Base-by-base conservation (phyloP, 2,113 vertebrate genomes). In the Cyanocitta stelleri region DNA sequence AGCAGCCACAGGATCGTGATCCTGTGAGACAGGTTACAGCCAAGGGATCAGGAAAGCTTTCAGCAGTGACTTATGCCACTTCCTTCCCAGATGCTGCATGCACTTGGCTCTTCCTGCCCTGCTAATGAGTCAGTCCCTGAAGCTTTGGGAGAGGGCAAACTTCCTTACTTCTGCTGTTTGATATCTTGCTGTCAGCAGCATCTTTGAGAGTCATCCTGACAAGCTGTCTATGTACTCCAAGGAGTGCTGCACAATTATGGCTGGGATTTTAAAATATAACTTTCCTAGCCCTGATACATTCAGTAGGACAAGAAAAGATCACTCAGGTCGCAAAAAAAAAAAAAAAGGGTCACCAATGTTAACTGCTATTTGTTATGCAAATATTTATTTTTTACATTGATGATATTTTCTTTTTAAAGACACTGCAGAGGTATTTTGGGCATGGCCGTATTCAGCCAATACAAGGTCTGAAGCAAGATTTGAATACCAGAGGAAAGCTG, bases 1-100 rank as follows among this genome's bases (percentile, higher is more conserved):
- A n/a, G 16, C 4, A 32, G 32, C 27, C 8, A 6, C 4, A 10
- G n/a, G 20, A 85, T 56, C 1, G 0, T 44, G 37, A 48, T 85
- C 13, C 56, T 39, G 13, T 16, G 43, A 62, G 69, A 72, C 46
- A 27, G 44, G 61, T 44, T 71, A 20, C 26, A 56, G 73, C 37
- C 62, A 37, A 78, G 32, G 43, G 58, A 78, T 14, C 9, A 26
- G 29, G 21, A 44, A 32, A 74, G 37, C 19, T 82, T 75, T 55
- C 4, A 4, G 49, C n/a, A 44, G 27, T 0, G 0, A n/a, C 39
- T 64, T 44, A 22, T 1, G 10, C 15, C 78, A 79, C 71, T 59
- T 83, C 64, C 43, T 87, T 44, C 32, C 51, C 35, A 24, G 32
- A n/a, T 27, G 48, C 74, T 59, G 55, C 54, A 35, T 54, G 54